Conservation (phyloP, 2,797 vertebrate genomes). For the Neosilurus mollespiculum region DNA sequence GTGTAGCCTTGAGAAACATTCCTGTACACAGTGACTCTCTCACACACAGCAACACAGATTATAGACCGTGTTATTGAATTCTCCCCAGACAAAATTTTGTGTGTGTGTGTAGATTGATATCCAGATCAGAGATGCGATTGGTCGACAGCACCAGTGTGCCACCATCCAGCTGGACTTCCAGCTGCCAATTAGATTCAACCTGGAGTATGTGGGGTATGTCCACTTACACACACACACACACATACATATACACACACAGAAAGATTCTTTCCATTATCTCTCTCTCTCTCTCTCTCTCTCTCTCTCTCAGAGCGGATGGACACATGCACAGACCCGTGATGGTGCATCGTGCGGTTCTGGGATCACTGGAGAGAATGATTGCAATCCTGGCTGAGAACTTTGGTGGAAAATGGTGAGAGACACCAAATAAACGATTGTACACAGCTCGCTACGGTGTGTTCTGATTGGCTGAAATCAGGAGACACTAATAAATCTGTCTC, state of each 20-base stretch:
- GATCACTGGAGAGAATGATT: slow-evolving; percentile 89
- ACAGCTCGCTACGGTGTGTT: not conserved
- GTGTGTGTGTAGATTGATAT: slow-evolving; percentile 80
- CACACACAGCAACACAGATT: not conserved
- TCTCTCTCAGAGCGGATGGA: slow-evolving; percentile 67
- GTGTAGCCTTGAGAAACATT: slow-evolving; percentile 10
- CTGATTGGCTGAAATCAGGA: not conserved
- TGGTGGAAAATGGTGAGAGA: slow-evolving; percentile 83
- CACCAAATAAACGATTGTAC: not conserved
- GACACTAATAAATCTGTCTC: not conserved
- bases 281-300: not conserved
- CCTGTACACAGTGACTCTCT: not conserved
- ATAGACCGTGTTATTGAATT: not conserved
- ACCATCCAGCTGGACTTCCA: slow-evolving; percentile 95
- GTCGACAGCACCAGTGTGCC: slow-evolving; percentile 88
- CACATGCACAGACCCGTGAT: slow-evolving; percentile 77
- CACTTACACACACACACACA: not conserved
- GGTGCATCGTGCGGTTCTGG: slow-evolving; percentile 89
- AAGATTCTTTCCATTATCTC: not conserved
- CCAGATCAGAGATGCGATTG: slow-evolving; percentile 83
- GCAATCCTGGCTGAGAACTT: slow-evolving; percentile 89
- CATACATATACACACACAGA: not conserved
- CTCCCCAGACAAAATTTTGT: not conserved
- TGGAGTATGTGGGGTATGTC: slow-evolving; percentile 83
- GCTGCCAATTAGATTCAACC: slow-evolving; percentile 84